Evolutionary conservation across 1,140 invertebrate genomes (phyloP), one percentile per base, ranked within the genome.

Genomic region (Varroa destructor): DNA sequence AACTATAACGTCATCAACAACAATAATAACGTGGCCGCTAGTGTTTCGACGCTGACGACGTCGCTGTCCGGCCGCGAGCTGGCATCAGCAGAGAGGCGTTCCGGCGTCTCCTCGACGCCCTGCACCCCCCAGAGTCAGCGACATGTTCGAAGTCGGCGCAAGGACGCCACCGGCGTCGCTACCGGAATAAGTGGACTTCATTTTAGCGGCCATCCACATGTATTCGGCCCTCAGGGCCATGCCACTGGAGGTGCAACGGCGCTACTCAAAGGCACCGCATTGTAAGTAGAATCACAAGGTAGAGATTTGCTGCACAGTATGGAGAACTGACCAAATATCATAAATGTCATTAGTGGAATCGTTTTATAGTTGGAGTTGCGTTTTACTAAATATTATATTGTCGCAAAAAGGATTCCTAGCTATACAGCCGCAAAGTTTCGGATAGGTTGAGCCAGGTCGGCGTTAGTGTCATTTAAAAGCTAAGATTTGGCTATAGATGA

Each of bases 141-240:
- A 37, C 61, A 67, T 67, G 61, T 67, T 2, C 61, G 61, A 67
- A 67, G 61, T 67, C 61, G 61, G 12, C 61, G 37, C 40, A 40
- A 67, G 8, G n/a, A 43, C 40, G 14, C 61, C 40, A 40, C 37
- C 37, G 61, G 61, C 46, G 40, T 12, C 14, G 12, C 40, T 14
- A 8, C 2, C 3, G 8, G n/a, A 43, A 12, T 37, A 46, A 67
- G 40, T 40, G 46, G 61, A 40, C 61, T 46, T 36, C 46, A 14
- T 8, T 5, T 8, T 8, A 8, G 3, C 46, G 46, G 46, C 46
- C 3, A 5, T 8, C 8, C 46, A 8, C 46, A 51, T 51, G 46
- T 8, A 8, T 51, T 51, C 46, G 8, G 46, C 40, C 12, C 61
- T 12, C 61, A 67, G 61, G 12, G 12, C 12, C 61, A 67, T 14